A percentile compares a stretch with the other conserved stretches of the same genome.
Evolutionary conservation across 35 echinoderm and acorn worm species (phyloP).

Genomic region (Apostichopus japonicus): DNA sequence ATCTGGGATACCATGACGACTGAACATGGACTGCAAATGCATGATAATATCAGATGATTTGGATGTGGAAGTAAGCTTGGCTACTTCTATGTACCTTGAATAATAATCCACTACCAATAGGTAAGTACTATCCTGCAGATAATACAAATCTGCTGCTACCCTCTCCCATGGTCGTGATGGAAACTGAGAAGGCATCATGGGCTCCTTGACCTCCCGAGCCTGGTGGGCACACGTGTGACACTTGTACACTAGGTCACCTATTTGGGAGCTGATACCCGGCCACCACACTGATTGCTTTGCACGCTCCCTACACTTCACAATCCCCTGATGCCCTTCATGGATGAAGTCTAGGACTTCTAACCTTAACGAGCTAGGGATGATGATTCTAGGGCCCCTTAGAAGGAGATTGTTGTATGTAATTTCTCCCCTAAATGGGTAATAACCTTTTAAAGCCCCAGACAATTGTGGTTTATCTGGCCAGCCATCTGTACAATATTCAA

Average conservation of each 20-base stretch:
- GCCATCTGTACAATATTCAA: not conserved
- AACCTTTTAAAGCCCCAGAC: no score
- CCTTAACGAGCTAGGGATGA: slow-evolving; percentile 16
- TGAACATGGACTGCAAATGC: no score
- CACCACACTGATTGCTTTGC: slow-evolving; percentile 52
- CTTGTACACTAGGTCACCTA: slow-evolving; percentile 6
- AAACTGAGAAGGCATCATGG: slow-evolving; percentile 29
- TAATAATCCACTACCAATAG: slow-evolving; percentile 68
- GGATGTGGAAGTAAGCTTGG: no score
- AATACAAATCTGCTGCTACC: not conserved
- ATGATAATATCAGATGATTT: no score
- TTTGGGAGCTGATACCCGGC: slow-evolving; percentile 48
- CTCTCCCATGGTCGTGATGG: not conserved
- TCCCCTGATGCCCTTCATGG: slow-evolving; percentile 50
- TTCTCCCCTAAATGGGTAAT: no score
- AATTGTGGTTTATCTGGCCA: not conserved
- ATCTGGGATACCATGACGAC: no score
- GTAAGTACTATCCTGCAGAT: slow-evolving; percentile 27
- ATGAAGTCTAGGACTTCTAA: slow-evolving; percentile 22
- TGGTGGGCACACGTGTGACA: not conserved
- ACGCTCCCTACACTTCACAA: slow-evolving; percentile 24
- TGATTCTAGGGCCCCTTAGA: slow-evolving; percentile 8
- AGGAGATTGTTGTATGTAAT: not conserved
- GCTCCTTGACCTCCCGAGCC: not conserved
- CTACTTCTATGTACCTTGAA: no score